Conservation (phyloP, 1,140 invertebrate genomes). For the Cyclargus thomasi region DNA sequence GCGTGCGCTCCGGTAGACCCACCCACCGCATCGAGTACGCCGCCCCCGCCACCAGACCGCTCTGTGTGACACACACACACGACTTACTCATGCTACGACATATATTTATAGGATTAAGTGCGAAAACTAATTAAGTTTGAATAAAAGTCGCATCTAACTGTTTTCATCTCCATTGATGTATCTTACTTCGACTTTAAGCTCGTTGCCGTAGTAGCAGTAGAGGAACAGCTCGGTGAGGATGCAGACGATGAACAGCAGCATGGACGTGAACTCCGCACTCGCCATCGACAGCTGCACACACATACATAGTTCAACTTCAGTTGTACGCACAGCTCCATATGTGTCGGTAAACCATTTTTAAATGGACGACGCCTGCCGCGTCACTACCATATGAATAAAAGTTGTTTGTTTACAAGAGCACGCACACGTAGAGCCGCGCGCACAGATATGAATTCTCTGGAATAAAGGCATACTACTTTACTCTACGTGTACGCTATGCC, state of each 20-base stretch:
- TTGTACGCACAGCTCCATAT: not conserved
- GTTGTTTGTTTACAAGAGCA: too few species aligned
- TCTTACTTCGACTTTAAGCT: constrained; percentile 50
- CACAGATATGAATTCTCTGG: too few species aligned
- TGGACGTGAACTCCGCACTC: constrained; percentile 62
- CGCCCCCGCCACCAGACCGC: constrained; percentile 37
- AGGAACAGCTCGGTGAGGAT: constrained; percentile 62
- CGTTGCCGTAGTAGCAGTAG: constrained; percentile 65
- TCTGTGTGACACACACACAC: constrained; percentile 30
- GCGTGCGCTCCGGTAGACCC: constrained; percentile 25
- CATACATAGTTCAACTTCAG: too few species aligned
- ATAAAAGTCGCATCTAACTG: too few species aligned
- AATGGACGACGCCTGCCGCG: too few species aligned
- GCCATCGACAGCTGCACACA: constrained; percentile 39
- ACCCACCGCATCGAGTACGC: constrained; percentile 48
- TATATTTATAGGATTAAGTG: too few species aligned
- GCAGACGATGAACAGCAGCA: constrained; percentile 56
- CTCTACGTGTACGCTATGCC: too few species aligned
- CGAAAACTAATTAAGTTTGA: too few species aligned
- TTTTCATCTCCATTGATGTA: not conserved
- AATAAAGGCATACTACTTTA: too few species aligned
- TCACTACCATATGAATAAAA: not conserved
- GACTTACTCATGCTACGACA: not conserved
- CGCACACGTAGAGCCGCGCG: too few species aligned
- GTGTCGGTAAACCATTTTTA: too few species aligned